Evolutionary conservation across 1,140 invertebrate species (phyloP).

Genomic region (Drosophila orosa): DNA sequence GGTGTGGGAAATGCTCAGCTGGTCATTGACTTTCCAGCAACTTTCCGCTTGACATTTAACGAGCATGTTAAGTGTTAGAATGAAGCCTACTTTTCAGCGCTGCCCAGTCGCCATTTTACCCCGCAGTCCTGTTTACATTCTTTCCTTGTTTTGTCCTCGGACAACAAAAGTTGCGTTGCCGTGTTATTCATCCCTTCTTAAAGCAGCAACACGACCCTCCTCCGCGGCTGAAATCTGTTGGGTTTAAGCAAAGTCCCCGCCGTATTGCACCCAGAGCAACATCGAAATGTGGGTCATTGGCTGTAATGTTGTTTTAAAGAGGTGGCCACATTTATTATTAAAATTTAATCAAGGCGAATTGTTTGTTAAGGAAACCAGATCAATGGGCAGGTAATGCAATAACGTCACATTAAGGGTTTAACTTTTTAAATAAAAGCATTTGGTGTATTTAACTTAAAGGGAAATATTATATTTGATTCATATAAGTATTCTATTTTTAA

Average conservation of each 20-base stretch:
- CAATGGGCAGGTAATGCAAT: conserved; percentile 4
- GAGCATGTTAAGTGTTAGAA: conserved; percentile 81
- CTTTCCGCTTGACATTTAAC: conserved; percentile 77
- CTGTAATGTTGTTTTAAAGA: conserved; percentile 51
- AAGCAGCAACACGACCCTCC: conserved; percentile 11
- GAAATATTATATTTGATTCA: neutral
- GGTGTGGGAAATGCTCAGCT: conserved; percentile 38
- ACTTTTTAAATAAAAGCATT: neutral
- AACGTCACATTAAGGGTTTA: neutral
- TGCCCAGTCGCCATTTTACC: conserved; percentile 1
- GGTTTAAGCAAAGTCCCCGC: conserved; percentile 19
- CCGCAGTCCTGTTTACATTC: conserved; percentile 35
- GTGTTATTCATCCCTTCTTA: conserved; percentile 43
- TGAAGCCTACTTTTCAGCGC: conserved; percentile 74
- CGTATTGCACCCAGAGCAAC: conserved; percentile 6
- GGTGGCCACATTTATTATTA: conserved; percentile 42
- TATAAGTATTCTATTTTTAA: neutral
- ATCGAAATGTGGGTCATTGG: conserved; percentile 48
- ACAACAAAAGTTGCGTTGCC: conserved; percentile 66
- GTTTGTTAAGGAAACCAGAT: conserved; percentile 36
- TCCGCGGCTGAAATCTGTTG: conserved; percentile 11
- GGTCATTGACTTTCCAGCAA: conserved; percentile 76
- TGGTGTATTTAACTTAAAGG: neutral
- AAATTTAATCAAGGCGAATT: conserved; percentile 45
- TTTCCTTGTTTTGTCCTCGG: conserved; percentile 57